Conservation (phyloP, 2,888 invertebrate species). For the Meiosimyza decipiens region DNA sequence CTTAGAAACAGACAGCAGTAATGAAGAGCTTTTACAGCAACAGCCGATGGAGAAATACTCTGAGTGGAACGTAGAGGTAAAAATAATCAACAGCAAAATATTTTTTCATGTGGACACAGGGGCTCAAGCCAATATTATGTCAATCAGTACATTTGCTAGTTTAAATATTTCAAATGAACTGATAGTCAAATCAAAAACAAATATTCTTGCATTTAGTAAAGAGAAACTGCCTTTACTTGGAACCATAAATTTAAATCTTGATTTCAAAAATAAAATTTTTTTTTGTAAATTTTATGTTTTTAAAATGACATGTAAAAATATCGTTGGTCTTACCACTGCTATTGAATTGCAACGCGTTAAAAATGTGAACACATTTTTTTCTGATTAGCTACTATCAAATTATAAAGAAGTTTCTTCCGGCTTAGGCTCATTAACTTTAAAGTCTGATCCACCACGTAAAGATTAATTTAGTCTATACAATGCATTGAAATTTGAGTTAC, state of each 20-base stretch:
- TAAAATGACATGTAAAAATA: constrained; percentile 19
- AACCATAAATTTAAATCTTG: not conserved
- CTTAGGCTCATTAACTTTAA: constrained; percentile 38
- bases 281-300: constrained; percentile 15
- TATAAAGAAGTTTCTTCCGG: constrained; percentile 25
- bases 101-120: constrained; percentile 17
- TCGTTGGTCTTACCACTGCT: constrained; percentile 10
- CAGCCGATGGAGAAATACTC: too few relatives aligned
- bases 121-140: constrained; percentile 9
- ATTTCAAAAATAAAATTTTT: not conserved
- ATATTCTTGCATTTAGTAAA: not conserved
- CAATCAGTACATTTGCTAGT: not conserved
- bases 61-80: too few relatives aligned
- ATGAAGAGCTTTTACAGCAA: too few relatives aligned
- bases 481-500: constrained; percentile 34
- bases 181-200: not conserved
- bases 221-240: constrained; percentile 5
- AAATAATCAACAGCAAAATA: not conserved
- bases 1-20: too few relatives aligned
- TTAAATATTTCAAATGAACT: not conserved
- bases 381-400: constrained; percentile 18
- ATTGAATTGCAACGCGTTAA: constrained; percentile 14
- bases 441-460: constrained; percentile 32
- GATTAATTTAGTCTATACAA: constrained; percentile 38
- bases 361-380: constrained; percentile 27